A percentile compares a stretch with the other conserved stretches of the same genome.
These are phyloP conservation scores for Menidia beryllina DNA, from an alignment of 2,113 vertebrate species.

Conservation along the genomic window DNA sequence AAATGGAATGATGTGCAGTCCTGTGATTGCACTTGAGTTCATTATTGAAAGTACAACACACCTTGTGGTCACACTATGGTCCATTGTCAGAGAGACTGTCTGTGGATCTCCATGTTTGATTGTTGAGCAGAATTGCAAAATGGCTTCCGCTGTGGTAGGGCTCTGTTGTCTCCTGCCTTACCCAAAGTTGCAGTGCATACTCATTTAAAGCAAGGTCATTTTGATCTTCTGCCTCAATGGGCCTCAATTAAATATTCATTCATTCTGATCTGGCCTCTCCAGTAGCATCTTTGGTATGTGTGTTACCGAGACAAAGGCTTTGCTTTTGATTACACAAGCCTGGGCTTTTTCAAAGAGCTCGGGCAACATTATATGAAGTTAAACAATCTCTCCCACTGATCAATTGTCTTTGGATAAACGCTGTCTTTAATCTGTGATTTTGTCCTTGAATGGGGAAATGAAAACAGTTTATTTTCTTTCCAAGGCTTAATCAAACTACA, in stretches of 20 bases:
- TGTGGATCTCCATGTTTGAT: constrained; percentile 13
- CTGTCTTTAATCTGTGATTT: constrained; percentile 62
- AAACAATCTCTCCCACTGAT: constrained; percentile 73
- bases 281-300: constrained; percentile 79
- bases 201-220: constrained; percentile 86
- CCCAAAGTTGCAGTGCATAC: constrained; percentile 83
- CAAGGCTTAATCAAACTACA: constrained; percentile 34
- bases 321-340: constrained; percentile 80
- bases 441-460: constrained; percentile 66
- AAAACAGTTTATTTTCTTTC: constrained; percentile 56
- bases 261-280: constrained; percentile 81
- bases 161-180: constrained; percentile 72
- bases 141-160: constrained; percentile 72
- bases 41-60: constrained; percentile 19
- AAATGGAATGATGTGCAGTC: constrained; percentile 8
- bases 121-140: constrained; percentile 26
- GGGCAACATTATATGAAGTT: constrained; percentile 67
- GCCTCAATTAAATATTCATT: constrained; percentile 86
- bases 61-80: constrained; percentile 13
- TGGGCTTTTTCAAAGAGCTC: constrained; percentile 72
- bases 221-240: constrained; percentile 85
- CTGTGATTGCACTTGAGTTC: constrained; percentile 13
- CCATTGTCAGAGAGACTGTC: constrained; percentile 15
- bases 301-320: constrained; percentile 79
- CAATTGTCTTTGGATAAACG: constrained; percentile 62